phyloP scores from a whole-genome alignment of 2,113 vertebrate genomes.

The Acinonyx jubatus region DNA sequence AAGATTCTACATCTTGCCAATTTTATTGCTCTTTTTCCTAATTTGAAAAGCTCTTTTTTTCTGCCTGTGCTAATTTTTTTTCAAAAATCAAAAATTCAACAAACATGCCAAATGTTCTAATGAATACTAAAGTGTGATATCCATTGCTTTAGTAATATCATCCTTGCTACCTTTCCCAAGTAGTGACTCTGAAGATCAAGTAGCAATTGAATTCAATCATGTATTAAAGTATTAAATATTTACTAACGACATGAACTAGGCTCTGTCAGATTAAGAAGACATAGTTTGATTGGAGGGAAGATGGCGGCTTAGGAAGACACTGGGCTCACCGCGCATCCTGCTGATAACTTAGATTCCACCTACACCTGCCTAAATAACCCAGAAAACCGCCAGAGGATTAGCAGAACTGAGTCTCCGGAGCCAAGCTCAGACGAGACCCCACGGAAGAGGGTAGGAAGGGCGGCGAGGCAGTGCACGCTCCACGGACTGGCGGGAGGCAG shows the following conservation, averaged over 20 bases:
- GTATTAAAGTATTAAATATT: not conserved
- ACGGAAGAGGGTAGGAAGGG: no score
- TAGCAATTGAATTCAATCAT: not conserved
- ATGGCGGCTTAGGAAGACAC: no score
- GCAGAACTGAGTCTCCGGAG: no score
- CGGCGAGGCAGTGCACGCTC: no score
- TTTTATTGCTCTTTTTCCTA: not conserved
- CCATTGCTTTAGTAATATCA: not conserved
- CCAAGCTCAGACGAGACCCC: no score
- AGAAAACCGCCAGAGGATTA: no score
- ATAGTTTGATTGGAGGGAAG: no score
- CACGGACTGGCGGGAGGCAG: no score
- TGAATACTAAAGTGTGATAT: not conserved
- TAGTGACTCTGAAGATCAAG: not conserved
- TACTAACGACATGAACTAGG: not conserved
- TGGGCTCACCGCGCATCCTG: no score
- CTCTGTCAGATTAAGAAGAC: not conserved
- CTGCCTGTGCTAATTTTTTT: not conserved
- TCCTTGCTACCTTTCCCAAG: not conserved
- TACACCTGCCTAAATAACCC: no score
- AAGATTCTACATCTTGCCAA: not conserved
- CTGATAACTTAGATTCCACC: no score
- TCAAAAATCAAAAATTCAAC: not conserved
- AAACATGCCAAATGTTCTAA: not conserved
- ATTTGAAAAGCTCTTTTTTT: not conserved